phyloP scores from a whole-genome alignment of 2,888 invertebrate genomes.

The Chesias legatella region DNA sequence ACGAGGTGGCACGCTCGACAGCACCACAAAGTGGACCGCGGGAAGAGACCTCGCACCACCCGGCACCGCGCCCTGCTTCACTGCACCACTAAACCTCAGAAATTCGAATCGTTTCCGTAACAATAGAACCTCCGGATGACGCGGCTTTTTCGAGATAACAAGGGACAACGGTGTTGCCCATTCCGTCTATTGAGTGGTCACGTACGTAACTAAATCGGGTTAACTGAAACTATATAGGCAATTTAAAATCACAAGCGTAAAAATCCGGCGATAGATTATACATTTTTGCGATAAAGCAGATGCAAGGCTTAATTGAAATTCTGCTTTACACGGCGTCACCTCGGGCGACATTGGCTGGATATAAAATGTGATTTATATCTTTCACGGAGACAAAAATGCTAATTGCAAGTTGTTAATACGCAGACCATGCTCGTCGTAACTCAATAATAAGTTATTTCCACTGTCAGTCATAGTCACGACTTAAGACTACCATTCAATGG shows the following conservation, averaged over 20 bases:
- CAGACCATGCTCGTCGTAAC: conserved; percentile 40
- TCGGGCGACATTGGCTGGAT: conserved; percentile 31
- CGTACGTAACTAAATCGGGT: conserved; percentile 49
- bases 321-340: conserved; percentile 32
- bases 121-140: conserved; percentile 56
- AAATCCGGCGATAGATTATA: neutral
- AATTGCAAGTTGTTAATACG: conserved; percentile 47
- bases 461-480: conserved; percentile 49
- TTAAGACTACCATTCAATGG: conserved; percentile 44
- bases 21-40: conserved; percentile 64
- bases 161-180: conserved; percentile 43
- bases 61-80: conserved; percentile 25
- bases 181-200: conserved; percentile 55
- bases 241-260: conserved; percentile 19
- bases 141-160: conserved; percentile 48
- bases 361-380: conserved; percentile 41
- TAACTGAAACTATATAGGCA: conserved; percentile 13
- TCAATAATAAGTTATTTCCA: conserved; percentile 48
- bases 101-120: conserved; percentile 48
- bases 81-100: conserved; percentile 45
- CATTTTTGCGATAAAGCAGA: conserved; percentile 21
- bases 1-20: conserved; percentile 54
- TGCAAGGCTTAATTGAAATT: conserved; percentile 43
- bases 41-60: conserved; percentile 32
- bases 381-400: conserved; percentile 54